phyloP scores from a whole-genome alignment of 2,113 vertebrate species.

The Indri indri region DNA sequence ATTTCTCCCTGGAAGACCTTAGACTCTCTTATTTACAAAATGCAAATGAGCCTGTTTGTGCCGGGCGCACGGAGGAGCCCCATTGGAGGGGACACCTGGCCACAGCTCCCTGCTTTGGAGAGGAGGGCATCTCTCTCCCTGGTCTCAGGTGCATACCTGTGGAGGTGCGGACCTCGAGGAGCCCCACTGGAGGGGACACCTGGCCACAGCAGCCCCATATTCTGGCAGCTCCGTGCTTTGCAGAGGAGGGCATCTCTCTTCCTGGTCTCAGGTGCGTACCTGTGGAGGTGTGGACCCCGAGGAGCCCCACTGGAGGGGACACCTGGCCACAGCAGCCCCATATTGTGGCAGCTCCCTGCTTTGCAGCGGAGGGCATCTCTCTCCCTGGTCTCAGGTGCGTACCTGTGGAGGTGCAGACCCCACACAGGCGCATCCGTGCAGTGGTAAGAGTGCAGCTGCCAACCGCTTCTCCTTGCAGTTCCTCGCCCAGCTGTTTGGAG shows the following conservation, averaged over 20 bases:
- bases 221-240: no score
- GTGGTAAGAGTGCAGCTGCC: conserved; percentile 92
- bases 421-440: conserved; percentile 89
- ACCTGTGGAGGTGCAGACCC: conserved; percentile 90
- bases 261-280: no score
- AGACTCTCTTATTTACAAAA: conserved; percentile 78
- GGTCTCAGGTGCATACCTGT: conserved; percentile 89
- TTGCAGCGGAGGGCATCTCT: conserved; percentile 77
- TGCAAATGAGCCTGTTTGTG: conserved; percentile 71
- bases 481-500: conserved; percentile 97
- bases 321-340: conserved; percentile 70
- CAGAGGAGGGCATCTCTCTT: no score
- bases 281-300: no score
- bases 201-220: no score
- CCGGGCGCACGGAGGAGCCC: conserved; percentile 71
- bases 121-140: conserved; percentile 76
- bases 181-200: no score
- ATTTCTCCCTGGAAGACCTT: conserved; percentile 76
- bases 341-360: conserved; percentile 67
- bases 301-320: conserved; percentile 73
- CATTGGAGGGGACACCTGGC: conserved; percentile 75
- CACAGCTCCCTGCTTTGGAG: conserved; percentile 66
- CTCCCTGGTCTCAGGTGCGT: conserved; percentile 84
- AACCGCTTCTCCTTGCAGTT: conserved; percentile 94
- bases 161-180: conserved; percentile 87